These are phyloP conservation scores for Porites lutea DNA, from an alignment of 64 coral and sea anemone species.

Conservation along the genomic window DNA sequence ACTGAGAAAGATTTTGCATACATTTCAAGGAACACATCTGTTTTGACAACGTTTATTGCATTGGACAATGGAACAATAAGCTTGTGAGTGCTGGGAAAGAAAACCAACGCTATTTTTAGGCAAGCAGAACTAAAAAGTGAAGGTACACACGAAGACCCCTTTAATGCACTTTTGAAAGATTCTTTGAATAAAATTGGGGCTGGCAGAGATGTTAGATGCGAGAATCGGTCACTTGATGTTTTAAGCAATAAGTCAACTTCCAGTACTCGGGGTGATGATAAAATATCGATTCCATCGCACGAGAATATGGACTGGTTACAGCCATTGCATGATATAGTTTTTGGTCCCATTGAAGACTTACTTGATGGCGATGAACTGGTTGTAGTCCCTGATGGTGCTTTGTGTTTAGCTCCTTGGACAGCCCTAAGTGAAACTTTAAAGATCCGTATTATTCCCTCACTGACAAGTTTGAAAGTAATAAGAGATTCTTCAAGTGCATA, in stretches of 20 bases:
- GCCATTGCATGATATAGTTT: background rate
- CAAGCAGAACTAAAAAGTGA: too few relatives aligned
- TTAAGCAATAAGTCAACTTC: background rate
- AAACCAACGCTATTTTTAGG: background rate
- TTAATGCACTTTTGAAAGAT: background rate
- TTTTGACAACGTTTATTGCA: background rate
- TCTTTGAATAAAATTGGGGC: background rate
- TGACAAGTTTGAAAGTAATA: constrained; percentile 21
- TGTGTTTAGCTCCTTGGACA: constrained; percentile 46
- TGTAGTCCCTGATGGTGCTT: constrained; percentile 46
- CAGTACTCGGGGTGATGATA: background rate
- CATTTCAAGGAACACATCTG: background rate
- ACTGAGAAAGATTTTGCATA: background rate
- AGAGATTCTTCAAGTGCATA: background rate
- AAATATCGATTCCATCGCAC: background rate
- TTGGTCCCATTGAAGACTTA: background rate
- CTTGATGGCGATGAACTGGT: constrained; percentile 45
- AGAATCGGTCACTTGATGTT: background rate
- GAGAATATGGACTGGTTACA: background rate
- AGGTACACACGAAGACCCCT: background rate
- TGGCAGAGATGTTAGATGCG: background rate
- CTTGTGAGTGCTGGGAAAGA: background rate
- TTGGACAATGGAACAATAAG: background rate
- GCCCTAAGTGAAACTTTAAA: background rate
- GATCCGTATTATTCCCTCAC: constrained; percentile 22